A percentile compares a stretch with the other conserved stretches of the same genome.
Evolutionary conservation across 2,888 invertebrate genomes (phyloP).

Genomic region (Cryptocheilus praepositus): DNA sequence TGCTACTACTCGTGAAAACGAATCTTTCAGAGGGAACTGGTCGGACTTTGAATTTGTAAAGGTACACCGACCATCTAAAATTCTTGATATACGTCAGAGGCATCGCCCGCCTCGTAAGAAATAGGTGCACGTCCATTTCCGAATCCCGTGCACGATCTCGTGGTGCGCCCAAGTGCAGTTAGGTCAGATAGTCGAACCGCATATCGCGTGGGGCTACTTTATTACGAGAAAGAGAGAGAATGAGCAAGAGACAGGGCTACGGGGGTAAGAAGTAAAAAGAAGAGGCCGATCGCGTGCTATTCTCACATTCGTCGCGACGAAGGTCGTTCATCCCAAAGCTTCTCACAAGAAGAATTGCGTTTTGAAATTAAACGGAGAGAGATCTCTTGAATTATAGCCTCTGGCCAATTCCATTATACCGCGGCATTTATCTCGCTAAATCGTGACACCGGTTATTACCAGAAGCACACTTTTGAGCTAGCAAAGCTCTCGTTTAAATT

Average conservation of each 20-base stretch:
- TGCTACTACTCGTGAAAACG: constrained; percentile 2
- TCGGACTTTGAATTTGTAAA: background rate
- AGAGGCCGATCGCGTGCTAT: constrained; percentile 38
- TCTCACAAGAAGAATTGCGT: constrained; percentile 29
- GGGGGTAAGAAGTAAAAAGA: constrained; percentile 1
- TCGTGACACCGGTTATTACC: too few species aligned
- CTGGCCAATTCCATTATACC: too few species aligned
- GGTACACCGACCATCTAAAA: background rate
- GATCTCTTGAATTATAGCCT: too few species aligned
- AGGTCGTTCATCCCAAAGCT: constrained; percentile 19
- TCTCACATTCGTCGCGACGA: constrained; percentile 31
- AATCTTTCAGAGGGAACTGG: background rate
- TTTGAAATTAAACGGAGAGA: constrained; percentile 29
- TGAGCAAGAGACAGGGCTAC: background rate
- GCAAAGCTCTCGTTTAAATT: too few species aligned
- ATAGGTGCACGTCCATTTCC: constrained; percentile 39
- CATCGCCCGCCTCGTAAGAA: constrained; percentile 5
- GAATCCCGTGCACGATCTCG: constrained; percentile 46
- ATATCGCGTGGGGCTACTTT: constrained; percentile 51
- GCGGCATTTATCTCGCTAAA: too few species aligned
- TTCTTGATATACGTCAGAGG: constrained; percentile 9
- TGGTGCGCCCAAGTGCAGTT: constrained; percentile 37
- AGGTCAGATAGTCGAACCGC: constrained; percentile 44
- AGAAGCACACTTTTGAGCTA: too few species aligned
- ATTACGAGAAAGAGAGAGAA: constrained; percentile 31